Evolutionary conservation across 2,113 vertebrate species (phyloP), one percentile per base, ranked within the genome.

Genomic region (Atlantisia rogersi): DNA sequence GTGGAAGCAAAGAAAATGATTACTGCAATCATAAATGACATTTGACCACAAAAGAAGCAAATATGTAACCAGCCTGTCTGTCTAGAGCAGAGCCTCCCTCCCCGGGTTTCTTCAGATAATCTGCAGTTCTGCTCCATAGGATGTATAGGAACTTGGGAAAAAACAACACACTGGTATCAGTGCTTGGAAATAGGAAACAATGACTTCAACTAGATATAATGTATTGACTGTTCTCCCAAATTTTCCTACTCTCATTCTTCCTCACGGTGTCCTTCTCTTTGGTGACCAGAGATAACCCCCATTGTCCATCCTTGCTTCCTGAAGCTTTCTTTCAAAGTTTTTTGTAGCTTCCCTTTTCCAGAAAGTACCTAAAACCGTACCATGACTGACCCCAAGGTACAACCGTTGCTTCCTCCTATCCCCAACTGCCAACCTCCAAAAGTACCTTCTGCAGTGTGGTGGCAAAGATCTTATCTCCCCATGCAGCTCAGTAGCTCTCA

Each of bases 171-270:
- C 24, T 83, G 59, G 9, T 31, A 74, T n/a, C 31, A 26, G 19
- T 31, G 40, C 7, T 86, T 93, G 83, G 24, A 39, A 71, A 75
- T 10, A 48, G 80, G 76, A 75, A 90, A n/a, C 48, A 77, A 48
- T 53, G 2, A 84, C 44, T 91, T 92, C 58, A 91, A 31, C 17
- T 5, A 29, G 21, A 71, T 60, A 68, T 17, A 95, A 76, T 0
- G 10, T 15, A 74, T 55, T 68, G 28, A 32, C 53, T 82, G 25
- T 48, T 58, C 80, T 79, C 88, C 73, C 86, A 71, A 59, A 55
- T 88, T 92, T 67, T 76, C 82, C 80, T 67, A 32, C 55, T 90
- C 59, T 56, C 56, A 37, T 58, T 93, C 56, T 86, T 76, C 62
- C 53, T 81, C 48, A 2, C 24, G 44, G 26, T 56, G 46, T 75